Conservation (phyloP, 2,888 invertebrate genomes). For the Cremastinae sp. region DNA sequence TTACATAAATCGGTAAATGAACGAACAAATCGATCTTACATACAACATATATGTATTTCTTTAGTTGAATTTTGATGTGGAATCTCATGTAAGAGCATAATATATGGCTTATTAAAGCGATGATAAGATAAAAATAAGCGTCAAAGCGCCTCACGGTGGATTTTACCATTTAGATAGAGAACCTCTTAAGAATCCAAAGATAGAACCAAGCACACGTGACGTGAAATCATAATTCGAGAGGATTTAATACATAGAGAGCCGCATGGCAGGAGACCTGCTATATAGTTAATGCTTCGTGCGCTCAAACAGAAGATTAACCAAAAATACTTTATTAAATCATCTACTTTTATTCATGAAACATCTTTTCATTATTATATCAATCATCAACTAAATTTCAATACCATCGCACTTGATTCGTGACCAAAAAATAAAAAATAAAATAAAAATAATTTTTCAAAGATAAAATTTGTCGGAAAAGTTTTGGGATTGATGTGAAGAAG, state of each 20-base stretch:
- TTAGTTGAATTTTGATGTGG: neutral
- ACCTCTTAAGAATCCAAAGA: slow-evolving; percentile 32
- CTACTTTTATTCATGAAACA: neutral
- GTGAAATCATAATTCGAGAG: neutral
- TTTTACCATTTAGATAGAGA: slow-evolving; percentile 47
- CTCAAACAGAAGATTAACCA: slow-evolving; percentile 17
- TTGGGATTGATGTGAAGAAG: slow-evolving; percentile 1
- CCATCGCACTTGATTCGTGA: too few species aligned
- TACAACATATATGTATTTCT: too few species aligned
- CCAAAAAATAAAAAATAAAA: too few species aligned
- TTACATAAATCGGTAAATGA: neutral
- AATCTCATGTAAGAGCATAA: slow-evolving; percentile 38
- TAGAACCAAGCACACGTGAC: slow-evolving; percentile 24
- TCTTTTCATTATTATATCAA: neutral
- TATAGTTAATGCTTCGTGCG: slow-evolving; percentile 10
- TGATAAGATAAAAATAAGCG: slow-evolving; percentile 25
- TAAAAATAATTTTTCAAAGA: too few species aligned
- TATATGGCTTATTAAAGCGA: slow-evolving; percentile 62
- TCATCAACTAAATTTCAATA: too few species aligned
- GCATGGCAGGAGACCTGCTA: slow-evolving; percentile 21
- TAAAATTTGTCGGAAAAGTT: too few species aligned
- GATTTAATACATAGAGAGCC: slow-evolving; percentile 20
- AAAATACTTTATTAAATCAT: slow-evolving; percentile 32
- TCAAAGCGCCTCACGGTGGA: neutral
- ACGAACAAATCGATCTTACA: neutral